These are phyloP conservation scores for Emydura subglobosa DNA, from an alignment of 2,113 vertebrate species.

Conservation along the genomic window DNA sequence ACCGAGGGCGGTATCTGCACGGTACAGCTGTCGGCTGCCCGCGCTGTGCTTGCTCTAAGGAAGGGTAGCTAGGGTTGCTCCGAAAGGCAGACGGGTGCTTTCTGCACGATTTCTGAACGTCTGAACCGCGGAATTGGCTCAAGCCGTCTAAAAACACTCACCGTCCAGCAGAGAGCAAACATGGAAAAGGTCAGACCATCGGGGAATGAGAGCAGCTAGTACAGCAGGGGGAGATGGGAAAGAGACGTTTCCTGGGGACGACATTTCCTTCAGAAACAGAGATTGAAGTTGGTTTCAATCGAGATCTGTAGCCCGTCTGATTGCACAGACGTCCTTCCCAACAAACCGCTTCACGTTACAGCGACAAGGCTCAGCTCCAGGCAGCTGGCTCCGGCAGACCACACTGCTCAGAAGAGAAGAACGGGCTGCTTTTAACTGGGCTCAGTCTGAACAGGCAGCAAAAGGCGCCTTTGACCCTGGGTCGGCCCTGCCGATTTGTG, in stretches of 20 bases:
- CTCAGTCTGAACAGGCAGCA: not conserved
- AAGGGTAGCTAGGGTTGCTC: not conserved
- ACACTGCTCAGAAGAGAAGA: not conserved
- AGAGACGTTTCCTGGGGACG: not conserved
- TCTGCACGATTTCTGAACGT: not conserved
- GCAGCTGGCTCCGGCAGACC: not conserved
- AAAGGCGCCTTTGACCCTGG: not conserved
- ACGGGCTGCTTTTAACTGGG: not conserved
- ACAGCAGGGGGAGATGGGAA: not conserved
- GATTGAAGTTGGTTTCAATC: not conserved
- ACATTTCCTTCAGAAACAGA: not conserved
- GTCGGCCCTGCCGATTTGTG: not conserved
- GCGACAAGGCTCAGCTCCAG: not conserved
- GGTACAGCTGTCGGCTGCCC: accelerated
- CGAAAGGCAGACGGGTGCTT: not conserved
- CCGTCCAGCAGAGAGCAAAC: not conserved
- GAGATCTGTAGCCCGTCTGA: not conserved
- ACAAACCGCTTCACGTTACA: not conserved
- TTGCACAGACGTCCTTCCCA: not conserved
- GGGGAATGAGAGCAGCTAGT: not conserved
- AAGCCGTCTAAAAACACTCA: not conserved
- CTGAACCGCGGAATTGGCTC: not conserved
- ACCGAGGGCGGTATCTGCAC: not conserved
- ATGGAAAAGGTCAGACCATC: not conserved
- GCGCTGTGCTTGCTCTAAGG: accelerated